Evolutionary conservation across 2,888 invertebrate species (phyloP), one percentile per base, ranked within the genome.

Genomic region (Ochlodes sylvanus): DNA sequence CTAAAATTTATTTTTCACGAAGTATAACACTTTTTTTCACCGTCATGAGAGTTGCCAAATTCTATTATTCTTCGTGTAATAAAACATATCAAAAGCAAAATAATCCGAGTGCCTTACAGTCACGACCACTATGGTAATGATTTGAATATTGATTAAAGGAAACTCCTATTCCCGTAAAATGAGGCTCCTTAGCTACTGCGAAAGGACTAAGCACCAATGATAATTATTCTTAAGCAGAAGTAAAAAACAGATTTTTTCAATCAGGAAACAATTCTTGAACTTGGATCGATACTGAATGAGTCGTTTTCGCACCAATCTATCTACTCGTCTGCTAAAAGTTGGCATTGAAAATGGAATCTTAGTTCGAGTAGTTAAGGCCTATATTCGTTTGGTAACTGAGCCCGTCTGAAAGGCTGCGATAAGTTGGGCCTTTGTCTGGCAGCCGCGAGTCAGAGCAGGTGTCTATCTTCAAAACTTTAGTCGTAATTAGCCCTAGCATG

Each of bases 401-500:
- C 73, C 77, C 76, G 90, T 82, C 92, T 92, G 92, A 81, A 82
- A 89, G 87, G 80, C 85, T 87, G 89, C 83, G 93, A 93, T 93
- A 92, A 93, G 85, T 91, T 87, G 82, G 84, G 85, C 87, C 91
- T 90, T 93, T 92, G 93, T 93, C 88, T 89, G 87, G 84, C 83
- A 80, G 84, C 82, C 83, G 85, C 84, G 87, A 84, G 84, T 87
- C 88, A 84, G 87, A 88, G 88, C 92, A 92, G 92, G 93, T 93
- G 92, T 93, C 92, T 92, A 90, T 91, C 92, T 89, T 89, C 85
- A 90, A 92, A 91, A 93, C 90, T 92, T 92, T 85, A 83, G 80
- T 80, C 82, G 89, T 92, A 93, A 93, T 93, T 93, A 93, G 92
- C 87, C 82, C 84, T 89, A 90, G 85, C 84, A 78, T 90, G 84